phyloP scores from a whole-genome alignment of 1,140 invertebrate species.

The Sitobion miscanthi region DNA sequence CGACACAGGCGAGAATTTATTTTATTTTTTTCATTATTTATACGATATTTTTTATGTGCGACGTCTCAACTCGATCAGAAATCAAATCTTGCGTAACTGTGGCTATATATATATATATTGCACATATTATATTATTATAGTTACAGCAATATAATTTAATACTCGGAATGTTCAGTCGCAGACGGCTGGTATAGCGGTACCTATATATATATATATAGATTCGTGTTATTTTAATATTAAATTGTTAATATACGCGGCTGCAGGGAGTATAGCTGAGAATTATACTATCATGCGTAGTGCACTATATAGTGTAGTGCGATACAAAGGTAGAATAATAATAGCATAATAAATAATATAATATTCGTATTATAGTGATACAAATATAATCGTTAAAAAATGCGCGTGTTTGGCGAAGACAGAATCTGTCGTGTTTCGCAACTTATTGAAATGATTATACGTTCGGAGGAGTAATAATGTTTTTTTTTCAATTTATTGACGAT shows the following conservation, averaged over 20 bases:
- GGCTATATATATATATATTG: not conserved
- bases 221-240: not conserved
- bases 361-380: not conserved
- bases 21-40: not conserved
- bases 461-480: not conserved
- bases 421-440: not conserved
- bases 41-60: no score
- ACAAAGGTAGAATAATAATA: not conserved
- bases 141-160: not conserved
- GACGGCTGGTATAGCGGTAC: no score
- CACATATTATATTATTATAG: not conserved
- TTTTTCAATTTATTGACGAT: constrained; percentile 1
- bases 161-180: not conserved
- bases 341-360: not conserved
- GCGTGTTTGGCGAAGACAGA: not conserved
- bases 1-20: not conserved
- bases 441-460: not conserved
- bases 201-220: not conserved
- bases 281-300: not conserved
- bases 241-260: not conserved
- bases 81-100: not conserved
- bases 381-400: not conserved
- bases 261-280: not conserved
- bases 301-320: not conserved
- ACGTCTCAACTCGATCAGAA: not conserved